Percentiles rank a stretch among this genome's conserved stretches.
These are phyloP conservation scores for Oxyura jamaicensis DNA, from an alignment of 2,113 vertebrate genomes.

Conservation along the genomic window DNA sequence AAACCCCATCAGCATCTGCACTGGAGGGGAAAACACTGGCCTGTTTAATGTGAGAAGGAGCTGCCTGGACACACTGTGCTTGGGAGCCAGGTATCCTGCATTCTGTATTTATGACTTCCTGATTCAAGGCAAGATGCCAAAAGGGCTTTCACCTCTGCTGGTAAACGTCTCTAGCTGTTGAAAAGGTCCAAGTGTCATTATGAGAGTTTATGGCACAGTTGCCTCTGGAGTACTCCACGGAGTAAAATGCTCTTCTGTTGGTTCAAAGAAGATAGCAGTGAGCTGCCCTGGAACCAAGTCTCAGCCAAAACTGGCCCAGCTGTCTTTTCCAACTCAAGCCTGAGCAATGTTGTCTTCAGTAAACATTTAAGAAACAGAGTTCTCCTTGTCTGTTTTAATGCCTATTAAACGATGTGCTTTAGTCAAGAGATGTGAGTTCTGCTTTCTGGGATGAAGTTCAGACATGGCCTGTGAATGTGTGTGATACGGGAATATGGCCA, in stretches of 20 bases:
- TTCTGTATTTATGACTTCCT: slow-evolving; percentile 60
- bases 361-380: slow-evolving; percentile 14
- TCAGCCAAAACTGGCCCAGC: background rate
- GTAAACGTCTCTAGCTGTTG: slow-evolving; percentile 38
- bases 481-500: background rate
- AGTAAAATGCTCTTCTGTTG: slow-evolving; percentile 41
- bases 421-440: background rate
- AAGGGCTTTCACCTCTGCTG: slow-evolving; percentile 57
- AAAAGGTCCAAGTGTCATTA: slow-evolving; percentile 49
- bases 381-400: slow-evolving; percentile 1
- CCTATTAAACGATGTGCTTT: background rate
- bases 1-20: background rate
- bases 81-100: slow-evolving; percentile 19
- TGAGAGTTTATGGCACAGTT: slow-evolving; percentile 33
- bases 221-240: background rate
- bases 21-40: background rate
- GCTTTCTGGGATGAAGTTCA: background rate
- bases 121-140: slow-evolving; percentile 6
- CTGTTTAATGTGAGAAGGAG: background rate
- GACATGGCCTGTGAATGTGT: background rate
- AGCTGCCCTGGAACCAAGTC: slow-evolving; percentile 6
- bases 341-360: background rate
- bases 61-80: background rate
- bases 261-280: background rate
- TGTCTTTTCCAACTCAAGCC: background rate